Conservation (phyloP, 1,140 invertebrate genomes). For the Chlorops oryzae region DNA sequence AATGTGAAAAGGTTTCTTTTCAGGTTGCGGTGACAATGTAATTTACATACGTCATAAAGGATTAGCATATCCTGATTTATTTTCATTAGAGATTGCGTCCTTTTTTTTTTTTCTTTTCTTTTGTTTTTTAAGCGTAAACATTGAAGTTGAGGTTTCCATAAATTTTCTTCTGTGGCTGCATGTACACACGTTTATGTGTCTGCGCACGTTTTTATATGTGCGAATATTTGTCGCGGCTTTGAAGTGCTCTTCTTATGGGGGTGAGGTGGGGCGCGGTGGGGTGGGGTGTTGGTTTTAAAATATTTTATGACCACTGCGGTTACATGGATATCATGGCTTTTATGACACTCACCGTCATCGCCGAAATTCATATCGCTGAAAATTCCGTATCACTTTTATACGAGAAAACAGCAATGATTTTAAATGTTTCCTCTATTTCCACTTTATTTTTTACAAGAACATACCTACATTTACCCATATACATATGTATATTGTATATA, state of each 20-base stretch:
- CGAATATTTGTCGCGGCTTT: not conserved
- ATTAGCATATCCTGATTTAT: slow-evolving; percentile 18
- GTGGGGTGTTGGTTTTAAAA: too few species aligned
- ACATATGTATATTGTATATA: too few species aligned
- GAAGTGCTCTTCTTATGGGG: too few species aligned
- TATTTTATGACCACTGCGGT: too few species aligned
- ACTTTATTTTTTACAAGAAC: slow-evolving; percentile 9
- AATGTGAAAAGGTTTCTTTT: not conserved
- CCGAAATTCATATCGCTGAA: not conserved
- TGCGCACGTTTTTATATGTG: not conserved
- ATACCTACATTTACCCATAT: slow-evolving; percentile 10
- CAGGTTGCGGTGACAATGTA: slow-evolving; percentile 2
- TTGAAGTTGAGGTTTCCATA: not conserved
- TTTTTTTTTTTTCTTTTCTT: not conserved
- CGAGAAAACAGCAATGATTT: not conserved
- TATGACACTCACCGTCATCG: not conserved
- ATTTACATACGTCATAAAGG: slow-evolving; percentile 17
- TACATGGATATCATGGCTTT: too few species aligned
- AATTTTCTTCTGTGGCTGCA: not conserved
- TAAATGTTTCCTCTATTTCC: not conserved
- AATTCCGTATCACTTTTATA: not conserved
- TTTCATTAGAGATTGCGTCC: slow-evolving; percentile 12
- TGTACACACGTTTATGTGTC: not conserved
- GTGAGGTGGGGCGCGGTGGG: too few species aligned
- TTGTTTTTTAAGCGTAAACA: not conserved